A percentile compares a stretch with the other conserved stretches of the same genome.
Evolutionary conservation across 2,888 invertebrate genomes (phyloP).

Genomic region (Lottia scabra): DNA sequence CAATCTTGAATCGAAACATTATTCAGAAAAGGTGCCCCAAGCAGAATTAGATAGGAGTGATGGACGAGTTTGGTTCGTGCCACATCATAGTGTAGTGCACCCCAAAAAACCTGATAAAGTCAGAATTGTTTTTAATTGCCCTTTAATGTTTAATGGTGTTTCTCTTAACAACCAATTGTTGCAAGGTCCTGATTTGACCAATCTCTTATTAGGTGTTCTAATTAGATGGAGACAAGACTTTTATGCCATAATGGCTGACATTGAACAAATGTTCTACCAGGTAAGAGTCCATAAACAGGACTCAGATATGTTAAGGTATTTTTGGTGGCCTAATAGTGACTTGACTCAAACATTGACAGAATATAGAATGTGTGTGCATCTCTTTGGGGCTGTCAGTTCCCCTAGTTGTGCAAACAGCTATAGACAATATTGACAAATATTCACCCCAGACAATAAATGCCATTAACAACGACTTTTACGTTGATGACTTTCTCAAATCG

Average conservation of each 20-base stretch:
- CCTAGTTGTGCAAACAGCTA: conserved; percentile 16
- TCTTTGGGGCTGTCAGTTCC: conserved; percentile 14
- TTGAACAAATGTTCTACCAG: conserved; percentile 31
- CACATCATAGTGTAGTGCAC: conserved; percentile 13
- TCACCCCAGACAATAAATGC: not conserved
- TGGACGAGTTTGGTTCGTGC: conserved; percentile 14
- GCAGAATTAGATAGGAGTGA: not conserved
- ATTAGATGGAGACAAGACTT: conserved; percentile 25
- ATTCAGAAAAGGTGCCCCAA: conserved; percentile 16
- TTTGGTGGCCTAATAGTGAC: conserved; percentile 17
- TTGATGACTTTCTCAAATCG: conserved; percentile 23
- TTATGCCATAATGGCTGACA: conserved; percentile 28
- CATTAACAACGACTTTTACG: conserved; percentile 20
- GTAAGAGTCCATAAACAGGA: conserved; percentile 21
- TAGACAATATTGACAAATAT: not conserved
- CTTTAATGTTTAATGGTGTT: conserved; percentile 18
- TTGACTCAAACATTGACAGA: not conserved
- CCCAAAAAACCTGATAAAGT: conserved; percentile 19
- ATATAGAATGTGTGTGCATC: conserved; percentile 19
- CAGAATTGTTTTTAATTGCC: conserved; percentile 33
- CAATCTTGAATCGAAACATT: conserved; percentile 18
- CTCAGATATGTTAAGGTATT: conserved; percentile 20
- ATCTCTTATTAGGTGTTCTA: conserved; percentile 25
- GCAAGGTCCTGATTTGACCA: conserved; percentile 28
- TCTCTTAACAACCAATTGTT: conserved; percentile 27